phyloP scores from a whole-genome alignment of 2,113 vertebrate species.

The Sardina pilchardus region DNA sequence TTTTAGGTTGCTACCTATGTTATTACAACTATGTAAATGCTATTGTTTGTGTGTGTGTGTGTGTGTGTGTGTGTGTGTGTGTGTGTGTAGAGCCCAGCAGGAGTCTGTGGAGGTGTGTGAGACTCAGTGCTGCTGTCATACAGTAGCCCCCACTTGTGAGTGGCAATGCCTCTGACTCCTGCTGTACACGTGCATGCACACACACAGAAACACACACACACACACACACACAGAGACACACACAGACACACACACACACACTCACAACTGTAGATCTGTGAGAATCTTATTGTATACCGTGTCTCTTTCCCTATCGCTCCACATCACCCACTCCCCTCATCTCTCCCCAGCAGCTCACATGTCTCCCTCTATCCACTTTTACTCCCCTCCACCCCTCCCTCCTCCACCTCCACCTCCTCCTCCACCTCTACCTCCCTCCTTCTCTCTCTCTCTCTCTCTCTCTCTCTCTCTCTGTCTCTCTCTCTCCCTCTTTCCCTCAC shows the following conservation, averaged over 20 bases:
- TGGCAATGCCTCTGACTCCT: conserved; percentile 33
- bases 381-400: background rate
- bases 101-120: background rate
- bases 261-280: conserved; percentile 32
- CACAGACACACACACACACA: background rate
- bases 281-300: conserved; percentile 44
- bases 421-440: background rate
- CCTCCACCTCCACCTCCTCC: conserved; percentile 12
- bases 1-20: no score
- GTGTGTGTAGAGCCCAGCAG: no score
- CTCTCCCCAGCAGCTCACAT: conserved; percentile 58
- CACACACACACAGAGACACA: background rate
- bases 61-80: no score
- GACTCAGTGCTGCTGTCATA: conserved; percentile 25
- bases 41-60: no score
- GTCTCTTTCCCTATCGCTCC: conserved; percentile 43
- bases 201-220: conserved; percentile 11
- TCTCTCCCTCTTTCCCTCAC: conserved; percentile 54
- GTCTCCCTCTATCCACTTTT: conserved; percentile 49
- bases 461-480: conserved; percentile 30
- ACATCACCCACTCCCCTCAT: conserved; percentile 50
- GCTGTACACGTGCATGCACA: conserved; percentile 28
- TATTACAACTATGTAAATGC: no score
- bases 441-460: conserved; percentile 3
- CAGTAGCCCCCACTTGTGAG: conserved; percentile 31